Conservation (phyloP, 1,140 invertebrate genomes). For the Helicorthomorpha holstii region DNA sequence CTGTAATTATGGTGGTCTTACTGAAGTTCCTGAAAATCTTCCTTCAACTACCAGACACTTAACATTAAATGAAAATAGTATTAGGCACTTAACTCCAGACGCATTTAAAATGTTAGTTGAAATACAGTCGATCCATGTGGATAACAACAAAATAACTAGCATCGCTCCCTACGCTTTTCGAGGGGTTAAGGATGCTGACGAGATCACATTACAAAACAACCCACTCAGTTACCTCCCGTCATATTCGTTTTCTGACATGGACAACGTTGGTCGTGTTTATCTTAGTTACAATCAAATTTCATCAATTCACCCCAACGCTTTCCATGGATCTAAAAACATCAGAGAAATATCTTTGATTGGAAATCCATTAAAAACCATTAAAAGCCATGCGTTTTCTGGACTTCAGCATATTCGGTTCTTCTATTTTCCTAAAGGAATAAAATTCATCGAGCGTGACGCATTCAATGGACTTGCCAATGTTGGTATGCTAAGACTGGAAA, state of each 20-base stretch:
- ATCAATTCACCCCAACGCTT: constrained; percentile 9
- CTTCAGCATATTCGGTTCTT: neutral
- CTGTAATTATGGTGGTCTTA: neutral
- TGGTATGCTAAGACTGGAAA: constrained; percentile 1
- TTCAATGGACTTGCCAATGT: constrained; percentile 4
- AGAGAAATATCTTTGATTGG: neutral
- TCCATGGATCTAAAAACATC: constrained; percentile 1
- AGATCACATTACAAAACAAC: constrained; percentile 11
- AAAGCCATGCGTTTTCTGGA: neutral
- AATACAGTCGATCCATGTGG: constrained; percentile 1
- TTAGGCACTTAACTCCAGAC: neutral
- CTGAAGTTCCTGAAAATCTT: neutral
- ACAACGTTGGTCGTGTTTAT: constrained; percentile 5
- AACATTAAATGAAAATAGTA: neutral
- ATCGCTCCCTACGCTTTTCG: constrained; percentile 9
- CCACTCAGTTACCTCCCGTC: constrained; percentile 6
- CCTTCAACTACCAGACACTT: neutral
- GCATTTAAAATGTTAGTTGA: neutral
- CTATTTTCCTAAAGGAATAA: neutral
- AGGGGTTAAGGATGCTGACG: constrained; percentile 9
- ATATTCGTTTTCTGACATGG: constrained; percentile 8
- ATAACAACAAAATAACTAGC: constrained; percentile 4
- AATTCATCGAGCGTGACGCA: constrained; percentile 1
- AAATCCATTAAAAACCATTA: constrained; percentile 1
- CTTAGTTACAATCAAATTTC: constrained; percentile 11